Percentiles rank a stretch among this genome's conserved stretches.
phyloP scores from a whole-genome alignment of 2,888 invertebrate genomes.

The Watsonalla cultraria region DNA sequence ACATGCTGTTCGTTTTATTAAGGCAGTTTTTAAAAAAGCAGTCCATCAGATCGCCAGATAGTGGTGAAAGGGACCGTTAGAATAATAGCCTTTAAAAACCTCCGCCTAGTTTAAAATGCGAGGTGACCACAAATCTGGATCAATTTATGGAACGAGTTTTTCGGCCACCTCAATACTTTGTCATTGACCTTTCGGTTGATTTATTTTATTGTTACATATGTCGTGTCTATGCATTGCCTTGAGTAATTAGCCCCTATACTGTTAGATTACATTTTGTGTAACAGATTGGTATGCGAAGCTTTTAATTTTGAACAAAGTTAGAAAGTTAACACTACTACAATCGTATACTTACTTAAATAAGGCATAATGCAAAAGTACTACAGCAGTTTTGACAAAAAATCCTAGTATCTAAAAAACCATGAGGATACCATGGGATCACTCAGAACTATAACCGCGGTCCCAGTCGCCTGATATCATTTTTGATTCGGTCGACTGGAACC shows the following conservation, averaged over 20 bases:
- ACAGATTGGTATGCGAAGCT: too few relatives aligned
- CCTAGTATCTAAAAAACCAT: too few relatives aligned
- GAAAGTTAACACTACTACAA: too few relatives aligned
- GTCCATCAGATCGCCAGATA: slow-evolving; percentile 75
- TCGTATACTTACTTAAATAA: too few relatives aligned
- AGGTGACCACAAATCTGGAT: slow-evolving; percentile 41
- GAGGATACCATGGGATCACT: too few relatives aligned
- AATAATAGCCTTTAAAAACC: slow-evolving; percentile 64
- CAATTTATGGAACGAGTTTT: slow-evolving; percentile 43
- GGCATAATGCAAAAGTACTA: too few relatives aligned
- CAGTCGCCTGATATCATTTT: too few relatives aligned
- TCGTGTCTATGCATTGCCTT: slow-evolving; percentile 23
- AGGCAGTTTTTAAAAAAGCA: slow-evolving; percentile 66
- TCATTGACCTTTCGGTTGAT: slow-evolving; percentile 38
- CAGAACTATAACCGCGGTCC: too few relatives aligned
- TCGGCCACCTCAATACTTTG: slow-evolving; percentile 39
- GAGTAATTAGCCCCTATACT: slow-evolving; percentile 4
- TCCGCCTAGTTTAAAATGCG: slow-evolving; percentile 48
- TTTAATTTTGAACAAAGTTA: too few relatives aligned
- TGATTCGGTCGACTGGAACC: too few relatives aligned
- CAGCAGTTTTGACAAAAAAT: too few relatives aligned
- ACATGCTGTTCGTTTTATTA: slow-evolving; percentile 73
- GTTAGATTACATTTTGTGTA: background rate
- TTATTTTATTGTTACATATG: slow-evolving; percentile 27
- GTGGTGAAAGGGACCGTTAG: slow-evolving; percentile 77